Percentiles rank a stretch among this genome's conserved stretches.
phyloP scores from a whole-genome alignment of 2,797 vertebrate species.

The Tadarida brasiliensis region DNA sequence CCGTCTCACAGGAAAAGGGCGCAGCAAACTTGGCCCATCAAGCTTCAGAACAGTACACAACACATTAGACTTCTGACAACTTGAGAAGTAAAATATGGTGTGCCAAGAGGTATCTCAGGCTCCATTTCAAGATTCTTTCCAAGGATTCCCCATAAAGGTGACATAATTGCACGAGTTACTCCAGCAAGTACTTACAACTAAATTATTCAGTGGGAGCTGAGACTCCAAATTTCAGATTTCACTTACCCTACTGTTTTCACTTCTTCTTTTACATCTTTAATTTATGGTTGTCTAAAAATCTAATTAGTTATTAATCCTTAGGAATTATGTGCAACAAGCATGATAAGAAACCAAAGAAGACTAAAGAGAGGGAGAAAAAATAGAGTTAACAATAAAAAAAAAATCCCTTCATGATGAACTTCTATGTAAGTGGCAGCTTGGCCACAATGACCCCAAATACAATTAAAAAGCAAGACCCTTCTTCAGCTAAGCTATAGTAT shows the following conservation, averaged over 20 bases:
- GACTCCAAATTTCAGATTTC: conserved; percentile 13
- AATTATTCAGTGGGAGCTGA: not conserved
- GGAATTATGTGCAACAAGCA: not conserved
- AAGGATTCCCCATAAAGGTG: not conserved
- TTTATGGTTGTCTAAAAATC: conserved; percentile 51
- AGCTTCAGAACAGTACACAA: not conserved
- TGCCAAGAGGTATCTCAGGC: not conserved
- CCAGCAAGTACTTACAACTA: not conserved
- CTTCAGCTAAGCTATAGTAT: not conserved
- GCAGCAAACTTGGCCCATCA: not conserved
- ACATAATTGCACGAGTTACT: not conserved
- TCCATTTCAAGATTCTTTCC: not conserved
- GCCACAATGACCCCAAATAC: not conserved
- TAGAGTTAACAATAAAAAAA: conserved; percentile 6
- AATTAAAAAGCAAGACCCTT: not conserved
- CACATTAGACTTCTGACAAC: not conserved
- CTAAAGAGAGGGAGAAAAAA: not conserved
- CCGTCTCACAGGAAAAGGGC: not conserved
- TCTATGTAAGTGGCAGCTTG: not conserved
- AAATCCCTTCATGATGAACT: conserved; percentile 32
- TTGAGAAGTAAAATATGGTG: not conserved
- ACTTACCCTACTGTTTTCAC: conserved; percentile 22
- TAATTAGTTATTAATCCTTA: conserved; percentile 36
- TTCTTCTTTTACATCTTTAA: conserved; percentile 52
- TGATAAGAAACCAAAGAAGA: conserved; percentile 47